Percentiles rank a stretch among this genome's conserved stretches.
Evolutionary conservation across 2,113 vertebrate species (phyloP).

Genomic region (Saccopteryx bilineata): DNA sequence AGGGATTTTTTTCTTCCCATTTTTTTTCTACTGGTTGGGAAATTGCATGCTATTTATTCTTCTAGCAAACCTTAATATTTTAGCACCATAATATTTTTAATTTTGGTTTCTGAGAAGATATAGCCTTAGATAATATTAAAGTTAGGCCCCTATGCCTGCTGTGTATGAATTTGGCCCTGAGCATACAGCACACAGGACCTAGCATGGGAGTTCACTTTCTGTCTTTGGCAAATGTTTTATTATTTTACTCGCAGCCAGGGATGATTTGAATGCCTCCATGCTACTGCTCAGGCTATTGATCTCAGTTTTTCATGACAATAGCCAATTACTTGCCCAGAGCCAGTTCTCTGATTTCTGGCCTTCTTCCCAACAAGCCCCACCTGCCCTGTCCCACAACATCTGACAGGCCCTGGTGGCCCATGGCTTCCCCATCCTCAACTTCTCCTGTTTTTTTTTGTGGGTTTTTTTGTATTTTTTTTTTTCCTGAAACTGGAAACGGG

Average conservation of each 20-base stretch:
- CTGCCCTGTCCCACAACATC: background rate
- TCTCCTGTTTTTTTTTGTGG: too few species aligned
- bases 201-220: background rate
- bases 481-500: too few species aligned
- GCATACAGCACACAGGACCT: background rate
- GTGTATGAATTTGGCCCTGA: background rate
- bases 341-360: background rate
- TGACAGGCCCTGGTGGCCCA: background rate
- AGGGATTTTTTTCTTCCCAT: background rate
- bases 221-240: background rate
- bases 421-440: background rate
- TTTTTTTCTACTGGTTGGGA: background rate
- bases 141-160: background rate
- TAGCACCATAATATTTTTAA: background rate
- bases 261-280: background rate
- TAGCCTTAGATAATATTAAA: background rate
- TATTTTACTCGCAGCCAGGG: background rate
- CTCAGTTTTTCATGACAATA: background rate
- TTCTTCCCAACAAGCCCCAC: background rate
- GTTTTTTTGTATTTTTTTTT: too few species aligned
- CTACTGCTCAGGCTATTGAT: background rate
- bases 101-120: background rate
- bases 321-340: too few species aligned
- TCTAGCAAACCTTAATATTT: background rate
- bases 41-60: background rate